phyloP scores from a whole-genome alignment of 2,797 vertebrate genomes.

The Macroramphosus scolopax region DNA sequence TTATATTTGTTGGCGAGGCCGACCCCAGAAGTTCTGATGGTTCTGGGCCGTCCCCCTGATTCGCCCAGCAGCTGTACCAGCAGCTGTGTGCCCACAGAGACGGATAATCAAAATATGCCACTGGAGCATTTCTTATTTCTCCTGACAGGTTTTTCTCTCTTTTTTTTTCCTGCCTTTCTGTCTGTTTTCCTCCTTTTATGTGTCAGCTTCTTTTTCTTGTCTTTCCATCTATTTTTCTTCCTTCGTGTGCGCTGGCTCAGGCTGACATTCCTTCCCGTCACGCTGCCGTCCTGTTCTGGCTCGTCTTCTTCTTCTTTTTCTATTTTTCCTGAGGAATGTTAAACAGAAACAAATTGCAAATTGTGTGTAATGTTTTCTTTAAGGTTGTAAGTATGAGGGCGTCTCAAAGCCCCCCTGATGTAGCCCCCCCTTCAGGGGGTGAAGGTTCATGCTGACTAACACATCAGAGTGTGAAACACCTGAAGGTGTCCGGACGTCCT shows the following conservation, averaged over 20 bases:
- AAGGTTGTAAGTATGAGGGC: no score
- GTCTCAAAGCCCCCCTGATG: no score
- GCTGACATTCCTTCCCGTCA: slow-evolving; percentile 15
- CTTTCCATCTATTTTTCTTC: neutral
- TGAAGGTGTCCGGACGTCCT: no score
- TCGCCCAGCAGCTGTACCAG: slow-evolving; percentile 46
- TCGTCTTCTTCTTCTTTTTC: no score
- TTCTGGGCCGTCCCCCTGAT: slow-evolving; percentile 45
- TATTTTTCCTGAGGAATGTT: no score
- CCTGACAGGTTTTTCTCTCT: neutral
- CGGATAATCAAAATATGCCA: slow-evolving; percentile 33
- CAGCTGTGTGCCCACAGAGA: slow-evolving; percentile 42
- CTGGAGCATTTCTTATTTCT: slow-evolving; percentile 1
- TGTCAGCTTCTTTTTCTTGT: slow-evolving; percentile 5
- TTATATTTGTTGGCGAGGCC: no score
- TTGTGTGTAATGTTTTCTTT: no score
- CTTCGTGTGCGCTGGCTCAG: neutral
- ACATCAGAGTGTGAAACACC: no score
- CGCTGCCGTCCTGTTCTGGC: neutral
- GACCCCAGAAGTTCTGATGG: slow-evolving; percentile 45
- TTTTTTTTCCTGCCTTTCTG: neutral
- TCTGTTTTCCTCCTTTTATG: neutral
- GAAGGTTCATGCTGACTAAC: no score
- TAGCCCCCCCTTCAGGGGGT: no score
- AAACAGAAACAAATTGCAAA: no score